A percentile compares a stretch with the other conserved stretches of the same genome.
These are phyloP conservation scores for Conus ventricosus DNA, from an alignment of 1,140 invertebrate genomes.

Conservation along the genomic window DNA sequence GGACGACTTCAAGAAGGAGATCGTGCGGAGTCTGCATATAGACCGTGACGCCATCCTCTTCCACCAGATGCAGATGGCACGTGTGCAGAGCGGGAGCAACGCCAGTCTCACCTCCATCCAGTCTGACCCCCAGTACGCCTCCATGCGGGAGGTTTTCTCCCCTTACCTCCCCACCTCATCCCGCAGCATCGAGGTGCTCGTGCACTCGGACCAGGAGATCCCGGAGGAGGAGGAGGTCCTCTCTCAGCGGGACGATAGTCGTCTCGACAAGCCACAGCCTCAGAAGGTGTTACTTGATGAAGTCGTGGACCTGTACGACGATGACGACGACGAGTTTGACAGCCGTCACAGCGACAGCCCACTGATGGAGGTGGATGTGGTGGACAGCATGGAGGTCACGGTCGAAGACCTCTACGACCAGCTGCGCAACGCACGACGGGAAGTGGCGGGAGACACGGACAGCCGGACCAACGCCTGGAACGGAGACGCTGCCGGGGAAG, in stretches of 20 bases:
- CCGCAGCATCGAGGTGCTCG: conserved; percentile 70
- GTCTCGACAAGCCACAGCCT: background rate
- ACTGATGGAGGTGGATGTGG: conserved; percentile 35
- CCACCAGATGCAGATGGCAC: conserved; percentile 68
- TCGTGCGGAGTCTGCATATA: conserved; percentile 50
- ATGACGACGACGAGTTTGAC: conserved; percentile 17
- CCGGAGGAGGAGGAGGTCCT: background rate
- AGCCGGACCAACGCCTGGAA: background rate
- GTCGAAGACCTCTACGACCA: conserved; percentile 25
- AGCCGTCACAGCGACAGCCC: conserved; percentile 26
- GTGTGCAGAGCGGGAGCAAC: conserved; percentile 58
- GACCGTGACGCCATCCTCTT: conserved; percentile 69
- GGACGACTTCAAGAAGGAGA: conserved; percentile 59
- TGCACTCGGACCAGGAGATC: conserved; percentile 48
- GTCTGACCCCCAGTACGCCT: conserved; percentile 62
- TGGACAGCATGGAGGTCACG: conserved; percentile 17
- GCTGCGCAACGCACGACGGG: background rate
- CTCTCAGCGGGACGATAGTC: background rate
- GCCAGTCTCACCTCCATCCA: conserved; percentile 66
- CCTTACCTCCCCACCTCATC: conserved; percentile 50
- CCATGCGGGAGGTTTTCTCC: conserved; percentile 49
- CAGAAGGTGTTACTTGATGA: conserved; percentile 9
- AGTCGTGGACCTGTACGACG: background rate
- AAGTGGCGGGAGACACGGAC: background rate
- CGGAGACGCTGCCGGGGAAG: background rate